Conservation (phyloP, 2,113 vertebrate species). For the Tricholaema leucomelas region DNA sequence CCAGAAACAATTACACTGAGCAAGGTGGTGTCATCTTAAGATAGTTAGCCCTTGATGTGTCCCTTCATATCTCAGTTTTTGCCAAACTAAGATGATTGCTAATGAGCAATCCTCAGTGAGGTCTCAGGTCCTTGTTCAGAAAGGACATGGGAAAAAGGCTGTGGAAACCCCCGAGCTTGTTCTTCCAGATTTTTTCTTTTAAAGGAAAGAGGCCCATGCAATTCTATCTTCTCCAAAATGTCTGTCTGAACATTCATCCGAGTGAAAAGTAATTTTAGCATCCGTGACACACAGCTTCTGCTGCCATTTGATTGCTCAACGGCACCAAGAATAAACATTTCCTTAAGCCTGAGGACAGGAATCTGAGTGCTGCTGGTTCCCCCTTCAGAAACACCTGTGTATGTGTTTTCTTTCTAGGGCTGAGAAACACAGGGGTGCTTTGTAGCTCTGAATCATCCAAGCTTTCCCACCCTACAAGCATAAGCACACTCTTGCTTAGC, state of each 20-base stretch:
- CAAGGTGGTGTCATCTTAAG: slow-evolving; percentile 9
- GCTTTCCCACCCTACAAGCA: background rate
- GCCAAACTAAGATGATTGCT: slow-evolving; percentile 26
- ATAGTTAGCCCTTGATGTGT: background rate
- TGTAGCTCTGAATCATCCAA: background rate
- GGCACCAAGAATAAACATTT: slow-evolving; percentile 45
- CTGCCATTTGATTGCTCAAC: slow-evolving; percentile 28
- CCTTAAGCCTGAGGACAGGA: slow-evolving; percentile 19
- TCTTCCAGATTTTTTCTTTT: slow-evolving; percentile 62
- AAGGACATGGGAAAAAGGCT: slow-evolving; percentile 62
- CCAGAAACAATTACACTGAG: background rate
- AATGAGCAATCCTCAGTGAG: background rate
- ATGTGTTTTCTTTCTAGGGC: background rate
- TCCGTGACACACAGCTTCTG: slow-evolving; percentile 58
- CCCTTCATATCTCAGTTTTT: slow-evolving; percentile 22
- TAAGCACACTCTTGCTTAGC: background rate
- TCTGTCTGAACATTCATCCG: slow-evolving; percentile 48
- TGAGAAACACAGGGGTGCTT: background rate
- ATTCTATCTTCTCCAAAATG: slow-evolving; percentile 47
- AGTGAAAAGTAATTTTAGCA: slow-evolving; percentile 63
- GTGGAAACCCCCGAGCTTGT: slow-evolving; percentile 72
- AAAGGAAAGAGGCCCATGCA: slow-evolving; percentile 39
- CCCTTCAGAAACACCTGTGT: slow-evolving; percentile 35
- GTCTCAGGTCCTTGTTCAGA: slow-evolving; percentile 34
- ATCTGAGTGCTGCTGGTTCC: slow-evolving; percentile 6